Evolutionary conservation across 2,888 invertebrate species (phyloP).

Genomic region (Leucophenga maculata): DNA sequence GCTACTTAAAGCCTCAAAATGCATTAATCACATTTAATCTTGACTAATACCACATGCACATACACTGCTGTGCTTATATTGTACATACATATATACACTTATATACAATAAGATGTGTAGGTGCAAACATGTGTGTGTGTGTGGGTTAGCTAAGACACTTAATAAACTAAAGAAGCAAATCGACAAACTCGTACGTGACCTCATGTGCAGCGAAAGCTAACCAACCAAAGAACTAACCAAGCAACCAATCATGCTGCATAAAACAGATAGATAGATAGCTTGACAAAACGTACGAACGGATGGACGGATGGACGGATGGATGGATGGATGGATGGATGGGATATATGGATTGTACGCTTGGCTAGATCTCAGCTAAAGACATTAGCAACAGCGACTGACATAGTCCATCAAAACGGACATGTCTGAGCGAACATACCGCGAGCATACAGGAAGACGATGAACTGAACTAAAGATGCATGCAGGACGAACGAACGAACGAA

Average conservation of each 20-base stretch:
- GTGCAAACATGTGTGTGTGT: background rate
- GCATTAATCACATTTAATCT: constrained; percentile 25
- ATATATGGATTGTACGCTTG: background rate
- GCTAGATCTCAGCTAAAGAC: constrained; percentile 13
- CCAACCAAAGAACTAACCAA: constrained; percentile 20
- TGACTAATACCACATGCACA: constrained; percentile 1
- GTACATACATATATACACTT: background rate
- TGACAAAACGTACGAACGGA: background rate
- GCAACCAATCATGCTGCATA: constrained; percentile 13
- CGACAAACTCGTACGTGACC: constrained; percentile 22
- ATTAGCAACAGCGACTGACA: constrained; percentile 6
- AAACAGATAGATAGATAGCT: background rate
- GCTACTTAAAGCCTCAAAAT: constrained; percentile 23
- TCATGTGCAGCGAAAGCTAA: constrained; percentile 8
- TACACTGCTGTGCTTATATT: constrained; percentile 11
- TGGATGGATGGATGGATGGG: background rate
- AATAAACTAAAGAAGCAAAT: constrained; percentile 22
- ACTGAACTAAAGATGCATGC: background rate
- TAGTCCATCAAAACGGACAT: constrained; percentile 17
- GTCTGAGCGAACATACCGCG: background rate
- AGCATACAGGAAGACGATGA: background rate
- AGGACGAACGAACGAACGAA: background rate
- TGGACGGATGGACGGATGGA: constrained; percentile 3
- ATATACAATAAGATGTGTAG: background rate
- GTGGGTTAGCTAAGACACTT: constrained; percentile 8